Conservation (phyloP, 2,888 invertebrate genomes). For the Metellina segmentata region DNA sequence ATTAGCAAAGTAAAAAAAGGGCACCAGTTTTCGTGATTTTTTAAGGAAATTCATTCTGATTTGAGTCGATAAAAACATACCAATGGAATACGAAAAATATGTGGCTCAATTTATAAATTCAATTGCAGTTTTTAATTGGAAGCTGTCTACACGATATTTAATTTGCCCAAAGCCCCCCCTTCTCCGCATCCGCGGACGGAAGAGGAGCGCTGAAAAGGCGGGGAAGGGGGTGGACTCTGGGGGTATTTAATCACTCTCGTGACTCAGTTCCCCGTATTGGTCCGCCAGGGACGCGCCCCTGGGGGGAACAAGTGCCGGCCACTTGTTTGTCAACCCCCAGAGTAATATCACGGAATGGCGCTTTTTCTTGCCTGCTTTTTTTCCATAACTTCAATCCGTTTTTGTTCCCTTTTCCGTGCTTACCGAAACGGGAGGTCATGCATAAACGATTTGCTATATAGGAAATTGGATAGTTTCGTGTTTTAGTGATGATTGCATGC, state of each 20-base stretch:
- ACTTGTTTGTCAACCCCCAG: slow-evolving; percentile 74
- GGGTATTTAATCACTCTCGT: slow-evolving; percentile 69
- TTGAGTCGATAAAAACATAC: too few relatives aligned
- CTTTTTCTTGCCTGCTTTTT: slow-evolving; percentile 23
- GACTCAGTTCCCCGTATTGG: slow-evolving; percentile 54
- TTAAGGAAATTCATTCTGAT: too few relatives aligned
- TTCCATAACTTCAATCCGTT: slow-evolving; percentile 58
- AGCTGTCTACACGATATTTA: background rate
- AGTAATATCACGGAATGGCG: slow-evolving; percentile 72
- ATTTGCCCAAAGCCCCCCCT: slow-evolving; percentile 26
- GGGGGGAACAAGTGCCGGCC: slow-evolving; percentile 40
- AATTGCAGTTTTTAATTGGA: too few relatives aligned
- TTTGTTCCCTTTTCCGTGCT: slow-evolving; percentile 51
- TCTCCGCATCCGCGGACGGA: slow-evolving; percentile 7
- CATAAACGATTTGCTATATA: slow-evolving; percentile 72
- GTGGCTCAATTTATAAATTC: too few relatives aligned
- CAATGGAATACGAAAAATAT: too few relatives aligned
- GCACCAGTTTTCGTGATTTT: too few relatives aligned
- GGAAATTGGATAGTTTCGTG: slow-evolving; percentile 75
- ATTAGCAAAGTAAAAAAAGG: too few relatives aligned
- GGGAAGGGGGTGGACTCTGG: slow-evolving; percentile 25
- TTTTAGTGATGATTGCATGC: slow-evolving; percentile 65
- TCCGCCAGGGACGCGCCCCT: slow-evolving; percentile 29
- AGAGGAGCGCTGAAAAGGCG: slow-evolving; percentile 57
- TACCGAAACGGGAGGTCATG: slow-evolving; percentile 66